A percentile compares a stretch with the other conserved stretches of the same genome.
These are phyloP conservation scores for Geodia barretti DNA, from an alignment of 37 sponge, comb jelly and placozoan species.

Conservation along the genomic window DNA sequence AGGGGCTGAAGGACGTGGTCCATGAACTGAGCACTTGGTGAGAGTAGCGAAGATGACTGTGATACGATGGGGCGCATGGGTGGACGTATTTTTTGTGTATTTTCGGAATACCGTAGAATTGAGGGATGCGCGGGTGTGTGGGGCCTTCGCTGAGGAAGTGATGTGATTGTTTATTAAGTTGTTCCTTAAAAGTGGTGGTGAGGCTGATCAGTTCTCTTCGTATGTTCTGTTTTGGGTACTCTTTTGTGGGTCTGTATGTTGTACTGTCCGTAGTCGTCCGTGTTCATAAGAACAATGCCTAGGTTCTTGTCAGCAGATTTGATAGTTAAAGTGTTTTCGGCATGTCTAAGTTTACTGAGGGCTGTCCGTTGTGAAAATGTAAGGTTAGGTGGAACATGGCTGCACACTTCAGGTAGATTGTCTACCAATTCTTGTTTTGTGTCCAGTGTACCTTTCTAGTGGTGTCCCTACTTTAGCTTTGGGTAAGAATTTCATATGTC, in stretches of 20 bases:
- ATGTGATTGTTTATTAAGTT: background rate
- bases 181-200: background rate
- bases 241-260: background rate
- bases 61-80: conserved; percentile 37
- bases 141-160: background rate
- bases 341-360: background rate
- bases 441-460: background rate
- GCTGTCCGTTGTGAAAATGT: background rate
- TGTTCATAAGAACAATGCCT: background rate
- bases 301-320: background rate
- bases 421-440: conserved; percentile 5
- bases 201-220: background rate
- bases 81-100: conserved; percentile 29
- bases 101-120: conserved; percentile 32
- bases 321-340: background rate
- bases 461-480: background rate
- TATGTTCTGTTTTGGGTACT: background rate
- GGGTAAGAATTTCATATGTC: conserved; percentile 29
- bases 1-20: conserved; percentile 40
- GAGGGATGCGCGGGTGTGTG: background rate
- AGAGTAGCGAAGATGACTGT: conserved; percentile 15
- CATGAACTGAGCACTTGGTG: conserved; percentile 16
- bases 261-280: background rate
- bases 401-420: background rate
- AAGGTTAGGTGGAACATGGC: background rate